These are phyloP conservation scores for Calidris pygmaea DNA, from an alignment of 2,113 vertebrate genomes.

Conservation along the genomic window DNA sequence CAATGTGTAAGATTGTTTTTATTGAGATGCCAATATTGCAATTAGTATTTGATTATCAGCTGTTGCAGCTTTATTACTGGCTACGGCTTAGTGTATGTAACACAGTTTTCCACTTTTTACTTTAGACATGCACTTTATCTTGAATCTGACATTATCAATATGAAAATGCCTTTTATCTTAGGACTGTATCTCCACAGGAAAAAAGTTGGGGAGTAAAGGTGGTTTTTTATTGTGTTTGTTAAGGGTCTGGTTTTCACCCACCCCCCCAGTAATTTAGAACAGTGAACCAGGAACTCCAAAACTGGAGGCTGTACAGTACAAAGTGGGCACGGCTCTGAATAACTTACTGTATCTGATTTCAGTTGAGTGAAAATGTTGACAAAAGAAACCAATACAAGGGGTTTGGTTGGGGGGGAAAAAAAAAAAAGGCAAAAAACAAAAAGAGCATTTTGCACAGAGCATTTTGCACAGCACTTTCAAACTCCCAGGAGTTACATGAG, in stretches of 20 bases:
- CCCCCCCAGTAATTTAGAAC: background rate
- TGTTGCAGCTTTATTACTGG: background rate
- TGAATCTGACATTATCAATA: background rate
- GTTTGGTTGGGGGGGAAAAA: background rate
- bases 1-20: background rate
- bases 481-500: conserved; percentile 37
- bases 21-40: conserved; percentile 22
- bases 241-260: background rate
- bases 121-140: background rate
- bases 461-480: conserved; percentile 51
- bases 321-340: background rate
- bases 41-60: background rate
- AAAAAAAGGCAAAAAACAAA: background rate
- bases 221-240: too few relatives aligned
- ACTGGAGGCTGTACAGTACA: background rate
- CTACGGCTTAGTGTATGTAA: background rate
- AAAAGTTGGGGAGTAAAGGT: background rate
- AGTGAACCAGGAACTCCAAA: background rate
- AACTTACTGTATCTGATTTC: background rate
- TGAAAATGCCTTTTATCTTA: background rate
- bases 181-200: background rate
- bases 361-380: background rate
- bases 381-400: background rate
- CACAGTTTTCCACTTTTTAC: background rate
- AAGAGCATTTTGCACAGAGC: background rate